phyloP scores from a whole-genome alignment of 2,888 invertebrate genomes.

The Stomorhina lunata region DNA sequence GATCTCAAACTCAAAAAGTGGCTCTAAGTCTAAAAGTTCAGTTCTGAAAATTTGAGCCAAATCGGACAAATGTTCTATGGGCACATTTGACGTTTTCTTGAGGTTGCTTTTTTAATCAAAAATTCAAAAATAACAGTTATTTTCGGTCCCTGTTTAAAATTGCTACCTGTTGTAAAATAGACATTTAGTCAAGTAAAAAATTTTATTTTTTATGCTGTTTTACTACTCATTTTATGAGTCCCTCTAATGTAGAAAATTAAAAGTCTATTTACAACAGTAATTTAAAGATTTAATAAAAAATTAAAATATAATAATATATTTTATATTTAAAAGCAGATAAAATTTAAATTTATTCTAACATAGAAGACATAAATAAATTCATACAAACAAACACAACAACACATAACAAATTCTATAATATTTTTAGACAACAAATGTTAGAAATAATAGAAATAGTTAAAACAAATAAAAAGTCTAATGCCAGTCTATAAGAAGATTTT shows the following conservation, averaged over 20 bases:
- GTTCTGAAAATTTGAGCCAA: too few species aligned
- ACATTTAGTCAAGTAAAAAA: too few species aligned
- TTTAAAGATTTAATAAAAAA: conserved; percentile 67
- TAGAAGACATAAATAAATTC: neutral
- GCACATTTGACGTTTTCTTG: too few species aligned
- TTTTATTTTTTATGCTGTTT: too few species aligned
- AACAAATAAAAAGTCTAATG: conserved; percentile 64
- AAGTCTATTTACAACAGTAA: conserved; percentile 69
- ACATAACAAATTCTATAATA: conserved; percentile 59
- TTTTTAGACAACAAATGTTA: conserved; percentile 67
- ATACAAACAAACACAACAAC: neutral
- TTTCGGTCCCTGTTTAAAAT: too few species aligned
- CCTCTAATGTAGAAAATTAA: neutral
- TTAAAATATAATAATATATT: conserved; percentile 16
- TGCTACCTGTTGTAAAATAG: too few species aligned
- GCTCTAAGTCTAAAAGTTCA: too few species aligned
- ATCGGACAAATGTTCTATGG: too few species aligned
- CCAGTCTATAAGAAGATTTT: neutral
- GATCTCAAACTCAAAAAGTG: too few species aligned
- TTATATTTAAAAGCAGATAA: neutral
- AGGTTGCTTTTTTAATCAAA: too few species aligned
- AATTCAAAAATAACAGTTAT: too few species aligned
- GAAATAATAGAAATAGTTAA: conserved; percentile 63
- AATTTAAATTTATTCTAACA: neutral
- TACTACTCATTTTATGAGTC: too few species aligned